Conservation (phyloP, 2,797 vertebrate species). For the Sylvia borin region DNA sequence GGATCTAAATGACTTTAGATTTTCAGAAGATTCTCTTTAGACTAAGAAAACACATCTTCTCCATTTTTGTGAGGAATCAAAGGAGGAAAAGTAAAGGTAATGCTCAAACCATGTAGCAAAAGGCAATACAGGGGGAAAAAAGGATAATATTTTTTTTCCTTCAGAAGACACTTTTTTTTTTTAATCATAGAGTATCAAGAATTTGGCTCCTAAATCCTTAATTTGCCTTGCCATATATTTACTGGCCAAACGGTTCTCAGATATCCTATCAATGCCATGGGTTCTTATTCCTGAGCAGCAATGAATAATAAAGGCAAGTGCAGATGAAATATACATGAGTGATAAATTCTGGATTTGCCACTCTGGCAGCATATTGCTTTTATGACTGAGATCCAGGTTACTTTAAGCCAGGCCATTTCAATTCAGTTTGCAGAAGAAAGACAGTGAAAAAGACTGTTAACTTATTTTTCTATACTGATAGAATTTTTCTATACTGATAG, state of each 20-base stretch:
- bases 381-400: not conserved
- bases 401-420: not conserved
- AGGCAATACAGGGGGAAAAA: not conserved
- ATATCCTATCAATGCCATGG: not conserved
- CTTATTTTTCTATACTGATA: not conserved
- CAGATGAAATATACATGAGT: not conserved
- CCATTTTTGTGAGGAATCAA: not conserved
- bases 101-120: not conserved
- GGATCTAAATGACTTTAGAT: not conserved
- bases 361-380: not conserved
- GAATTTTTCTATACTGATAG: not conserved
- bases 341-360: not conserved
- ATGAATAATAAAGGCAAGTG: not conserved
- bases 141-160: not conserved
- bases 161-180: not conserved
- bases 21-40: not conserved
- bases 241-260: not conserved
- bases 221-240: not conserved
- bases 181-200: accelerated
- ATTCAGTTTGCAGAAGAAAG: not conserved
- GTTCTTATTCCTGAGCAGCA: not conserved
- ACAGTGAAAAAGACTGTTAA: not conserved
- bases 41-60: not conserved
- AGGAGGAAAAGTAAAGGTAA: not conserved
- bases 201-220: not conserved